Evolutionary conservation across 2,888 invertebrate species (phyloP).

Genomic region (Pheosia tremula): DNA sequence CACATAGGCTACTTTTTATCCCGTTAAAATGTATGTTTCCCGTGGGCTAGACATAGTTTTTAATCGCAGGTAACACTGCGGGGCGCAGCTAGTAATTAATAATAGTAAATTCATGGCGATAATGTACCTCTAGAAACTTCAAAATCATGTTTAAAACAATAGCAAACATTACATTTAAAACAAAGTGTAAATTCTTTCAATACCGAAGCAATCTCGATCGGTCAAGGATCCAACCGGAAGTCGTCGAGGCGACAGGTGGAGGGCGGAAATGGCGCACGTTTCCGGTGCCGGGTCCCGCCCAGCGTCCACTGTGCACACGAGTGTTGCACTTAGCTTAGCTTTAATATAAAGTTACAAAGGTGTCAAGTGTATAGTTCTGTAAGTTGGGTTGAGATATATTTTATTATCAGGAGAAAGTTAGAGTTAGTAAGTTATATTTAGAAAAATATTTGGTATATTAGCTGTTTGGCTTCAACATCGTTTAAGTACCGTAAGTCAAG

Average conservation of each 20-base stretch:
- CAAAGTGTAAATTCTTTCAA: constrained; percentile 30
- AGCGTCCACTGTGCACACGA: constrained; percentile 27
- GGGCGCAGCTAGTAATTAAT: too few relatives aligned
- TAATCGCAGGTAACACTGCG: too few relatives aligned
- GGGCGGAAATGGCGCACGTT: constrained; percentile 68
- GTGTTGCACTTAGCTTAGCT: constrained; percentile 12
- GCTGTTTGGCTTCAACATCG: too few relatives aligned
- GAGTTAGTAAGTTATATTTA: too few relatives aligned
- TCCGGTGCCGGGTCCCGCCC: constrained; percentile 50
- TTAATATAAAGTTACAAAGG: constrained; percentile 7
- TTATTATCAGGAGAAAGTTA: background rate
- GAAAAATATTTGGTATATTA: too few relatives aligned
- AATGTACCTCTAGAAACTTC: background rate
- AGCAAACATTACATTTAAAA: constrained; percentile 10
- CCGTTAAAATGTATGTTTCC: too few relatives aligned
- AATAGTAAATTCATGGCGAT: too few relatives aligned
- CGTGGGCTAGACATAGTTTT: too few relatives aligned
- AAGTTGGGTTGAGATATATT: background rate
- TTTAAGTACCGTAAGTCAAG: too few relatives aligned
- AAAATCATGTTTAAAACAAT: constrained; percentile 4
- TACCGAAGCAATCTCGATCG: constrained; percentile 31
- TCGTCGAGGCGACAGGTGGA: constrained; percentile 72
- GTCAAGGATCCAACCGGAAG: constrained; percentile 70
- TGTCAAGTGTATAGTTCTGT: background rate
- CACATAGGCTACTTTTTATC: too few relatives aligned